These are phyloP conservation scores for Hippopotamus amphibius DNA, from an alignment of 2,113 vertebrate genomes.

Conservation along the genomic window DNA sequence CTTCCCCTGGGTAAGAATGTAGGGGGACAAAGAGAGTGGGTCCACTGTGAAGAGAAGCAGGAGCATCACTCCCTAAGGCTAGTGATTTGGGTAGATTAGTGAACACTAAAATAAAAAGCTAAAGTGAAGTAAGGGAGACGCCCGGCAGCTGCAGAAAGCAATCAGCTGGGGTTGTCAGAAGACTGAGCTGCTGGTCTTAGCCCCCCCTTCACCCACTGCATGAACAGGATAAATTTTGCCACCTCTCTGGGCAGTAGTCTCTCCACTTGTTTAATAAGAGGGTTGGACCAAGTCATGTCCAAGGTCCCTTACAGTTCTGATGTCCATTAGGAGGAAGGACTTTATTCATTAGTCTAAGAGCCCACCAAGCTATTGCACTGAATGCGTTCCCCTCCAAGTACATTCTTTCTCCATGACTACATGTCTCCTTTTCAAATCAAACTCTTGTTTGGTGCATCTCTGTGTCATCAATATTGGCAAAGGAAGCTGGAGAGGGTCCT, in stretches of 20 bases:
- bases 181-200: neutral
- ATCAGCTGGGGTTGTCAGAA: neutral
- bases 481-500: slow-evolving; percentile 27
- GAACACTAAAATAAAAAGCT: neutral
- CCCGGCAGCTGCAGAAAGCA: neutral
- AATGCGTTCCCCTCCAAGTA: neutral
- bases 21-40: neutral
- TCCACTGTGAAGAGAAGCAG: neutral
- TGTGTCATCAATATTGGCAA: slow-evolving; percentile 32
- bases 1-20: neutral
- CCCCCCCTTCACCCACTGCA: neutral
- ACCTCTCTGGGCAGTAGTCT: neutral
- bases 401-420: neutral
- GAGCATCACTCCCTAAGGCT: rapidly evolving
- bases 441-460: neutral
- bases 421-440: slow-evolving; percentile 51
- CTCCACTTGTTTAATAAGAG: neutral
- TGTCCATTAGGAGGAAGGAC: neutral
- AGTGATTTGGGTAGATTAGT: neutral
- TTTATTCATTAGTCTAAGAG: neutral
- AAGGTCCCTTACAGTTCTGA: neutral
- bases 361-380: neutral
- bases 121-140: neutral
- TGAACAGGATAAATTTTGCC: neutral
- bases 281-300: too few species aligned